A percentile compares a stretch with the other conserved stretches of the same genome.
phyloP scores from a whole-genome alignment of 2,797 vertebrate genomes.

The Epinephelus malabaricus region DNA sequence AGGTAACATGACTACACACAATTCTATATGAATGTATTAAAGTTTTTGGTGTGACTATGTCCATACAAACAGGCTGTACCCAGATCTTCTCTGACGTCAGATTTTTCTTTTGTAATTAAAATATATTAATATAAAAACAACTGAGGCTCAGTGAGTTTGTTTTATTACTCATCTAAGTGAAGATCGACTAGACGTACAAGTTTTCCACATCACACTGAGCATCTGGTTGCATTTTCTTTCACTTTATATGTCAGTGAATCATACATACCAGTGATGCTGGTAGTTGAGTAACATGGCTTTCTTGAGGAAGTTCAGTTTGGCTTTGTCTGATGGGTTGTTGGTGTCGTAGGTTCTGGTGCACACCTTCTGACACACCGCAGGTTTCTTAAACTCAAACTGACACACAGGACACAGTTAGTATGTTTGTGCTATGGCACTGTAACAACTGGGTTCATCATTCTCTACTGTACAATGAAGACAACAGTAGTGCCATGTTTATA shows the following conservation, averaged over 20 bases:
- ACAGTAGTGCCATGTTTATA: too few species aligned
- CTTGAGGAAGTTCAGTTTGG: conserved; percentile 92
- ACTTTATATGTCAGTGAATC: not conserved
- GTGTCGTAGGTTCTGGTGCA: conserved; percentile 89
- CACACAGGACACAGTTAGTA: conserved; percentile 37
- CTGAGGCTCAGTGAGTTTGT: not conserved
- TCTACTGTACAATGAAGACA: not conserved
- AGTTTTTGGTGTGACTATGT: too few species aligned
- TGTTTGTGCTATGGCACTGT: not conserved
- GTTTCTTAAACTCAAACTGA: conserved; percentile 91
- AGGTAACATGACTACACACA: too few species aligned
- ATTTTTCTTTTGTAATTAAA: too few species aligned
- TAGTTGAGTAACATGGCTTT: conserved; percentile 97
- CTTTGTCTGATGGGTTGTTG: conserved; percentile 84
- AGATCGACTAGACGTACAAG: not conserved
- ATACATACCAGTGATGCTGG: conserved; percentile 94
- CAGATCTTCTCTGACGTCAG: too few species aligned
- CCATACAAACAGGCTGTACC: too few species aligned
- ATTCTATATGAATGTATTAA: too few species aligned
- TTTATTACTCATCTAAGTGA: not conserved
- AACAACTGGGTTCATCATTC: not conserved
- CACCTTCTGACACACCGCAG: conserved; percentile 87
- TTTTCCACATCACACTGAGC: not conserved
- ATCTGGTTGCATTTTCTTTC: not conserved
- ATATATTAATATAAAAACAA: too few species aligned